Base-by-base conservation (phyloP, 2,888 invertebrate genomes). In the Dromius quadrimaculatus region DNA sequence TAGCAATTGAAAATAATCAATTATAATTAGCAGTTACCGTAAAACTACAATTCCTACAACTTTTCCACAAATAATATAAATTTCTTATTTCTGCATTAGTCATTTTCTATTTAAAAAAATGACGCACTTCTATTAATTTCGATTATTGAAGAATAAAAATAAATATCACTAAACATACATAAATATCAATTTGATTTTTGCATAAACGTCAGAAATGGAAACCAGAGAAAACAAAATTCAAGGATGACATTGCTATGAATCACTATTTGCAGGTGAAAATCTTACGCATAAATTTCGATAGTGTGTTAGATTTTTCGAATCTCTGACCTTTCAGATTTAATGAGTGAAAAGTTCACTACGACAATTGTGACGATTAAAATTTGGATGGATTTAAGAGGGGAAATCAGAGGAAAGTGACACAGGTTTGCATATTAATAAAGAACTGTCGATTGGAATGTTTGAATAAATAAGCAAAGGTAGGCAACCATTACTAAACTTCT, bases 261-360 rank as follows among this genome's bases (percentile, higher is more conserved):
- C 50, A 54, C n/a, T n/a, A n/a, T n/a, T n/a, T n/a, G n/a, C 28
- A 54, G 28, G 50, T 28, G 50, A 54, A 54, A 54, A 54, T 28
- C 17, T 28, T 54, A 54, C 28, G 50, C 4, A 54, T 54, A 54
- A 23, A 54, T 54, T 54, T 54, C 4, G 50, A 28, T 54, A 47
- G 50, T 54, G 9, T 54, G 50, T 23, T 47, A 47, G 22, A 22
- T 20, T 47, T 47, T 47, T n/a, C n/a, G 23, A 47, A 20, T 22
- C 20, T 47, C 15, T 54, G 28, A 54, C 50, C 50, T 54, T 54
- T 15, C 28, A 13, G 11, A 13, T 13, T 41, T 54, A 54, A 54
- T 13, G 15, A 54, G 50, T 28, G 50, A 54, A 54, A 54, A 32
- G 47, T 54, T 15, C 9, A 54, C 28, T 8, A 54, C 20, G 47